Evolutionary conservation across 1,140 invertebrate genomes (phyloP).

Genomic region (Brachionus koreanus): DNA sequence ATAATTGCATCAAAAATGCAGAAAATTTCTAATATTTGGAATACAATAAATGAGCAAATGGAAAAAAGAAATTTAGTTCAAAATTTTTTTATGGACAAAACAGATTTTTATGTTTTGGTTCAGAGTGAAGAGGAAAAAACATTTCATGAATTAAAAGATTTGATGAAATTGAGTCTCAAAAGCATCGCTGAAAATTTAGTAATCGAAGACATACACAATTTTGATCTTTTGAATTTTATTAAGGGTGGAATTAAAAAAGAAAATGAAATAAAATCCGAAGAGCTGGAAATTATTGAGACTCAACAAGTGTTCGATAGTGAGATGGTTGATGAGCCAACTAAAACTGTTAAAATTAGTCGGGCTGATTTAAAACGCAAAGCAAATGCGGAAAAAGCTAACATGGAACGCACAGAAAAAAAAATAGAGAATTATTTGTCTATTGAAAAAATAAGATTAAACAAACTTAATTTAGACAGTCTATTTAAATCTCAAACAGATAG

Average conservation of each 20-base stretch:
- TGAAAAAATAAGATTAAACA: conserved; percentile 8
- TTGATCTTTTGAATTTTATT: background rate
- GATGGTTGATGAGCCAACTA: background rate
- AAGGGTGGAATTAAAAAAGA: background rate
- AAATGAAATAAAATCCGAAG: background rate
- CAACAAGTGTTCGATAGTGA: background rate
- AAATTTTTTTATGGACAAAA: conserved; percentile 7
- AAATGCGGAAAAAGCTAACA: background rate
- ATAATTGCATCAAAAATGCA: background rate
- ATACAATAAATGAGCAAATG: background rate
- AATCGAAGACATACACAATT: background rate
- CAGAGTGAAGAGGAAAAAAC: background rate
- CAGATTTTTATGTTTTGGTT: background rate
- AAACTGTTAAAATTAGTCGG: background rate
- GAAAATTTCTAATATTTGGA: background rate
- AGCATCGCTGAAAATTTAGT: background rate
- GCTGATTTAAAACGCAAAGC: background rate
- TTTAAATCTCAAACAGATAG: conserved; percentile 30
- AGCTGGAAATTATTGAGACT: background rate
- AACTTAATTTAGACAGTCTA: background rate
- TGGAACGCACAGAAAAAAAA: background rate
- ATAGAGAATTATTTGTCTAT: background rate
- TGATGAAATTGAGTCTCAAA: background rate
- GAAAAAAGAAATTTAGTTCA: background rate
- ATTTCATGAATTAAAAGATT: background rate